phyloP scores from a whole-genome alignment of 2,113 vertebrate genomes.

The Pimephales promelas region DNA sequence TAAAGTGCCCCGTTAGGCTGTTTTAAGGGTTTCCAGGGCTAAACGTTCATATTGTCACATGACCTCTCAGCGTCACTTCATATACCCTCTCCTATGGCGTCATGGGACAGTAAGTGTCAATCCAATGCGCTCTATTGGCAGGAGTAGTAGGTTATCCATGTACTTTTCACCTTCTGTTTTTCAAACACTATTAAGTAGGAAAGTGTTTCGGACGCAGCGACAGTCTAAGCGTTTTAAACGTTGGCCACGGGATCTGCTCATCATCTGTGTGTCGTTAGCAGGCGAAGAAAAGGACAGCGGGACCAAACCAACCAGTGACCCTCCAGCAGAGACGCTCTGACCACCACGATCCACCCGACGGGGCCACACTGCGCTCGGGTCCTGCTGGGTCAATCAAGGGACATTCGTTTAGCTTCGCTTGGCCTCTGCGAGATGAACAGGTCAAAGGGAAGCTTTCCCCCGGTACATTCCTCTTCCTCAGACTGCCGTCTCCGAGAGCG shows the following conservation, averaged over 20 bases:
- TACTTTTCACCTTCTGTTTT: too few relatives aligned
- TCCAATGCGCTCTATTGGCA: too few relatives aligned
- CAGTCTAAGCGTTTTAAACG: too few relatives aligned
- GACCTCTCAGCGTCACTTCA: too few relatives aligned
- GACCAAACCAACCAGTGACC: constrained; percentile 70
- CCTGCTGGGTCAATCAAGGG: not conserved
- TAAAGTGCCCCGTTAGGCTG: too few relatives aligned
- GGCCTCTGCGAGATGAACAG: not conserved
- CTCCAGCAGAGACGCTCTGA: not conserved
- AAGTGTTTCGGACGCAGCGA: too few relatives aligned
- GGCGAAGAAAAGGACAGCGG: constrained; percentile 65
- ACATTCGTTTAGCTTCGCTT: constrained; percentile 27
- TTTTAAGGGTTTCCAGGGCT: too few relatives aligned
- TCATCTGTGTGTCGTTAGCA: constrained; percentile 27
- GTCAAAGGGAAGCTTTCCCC: constrained; percentile 10
- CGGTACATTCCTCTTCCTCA: constrained; percentile 27
- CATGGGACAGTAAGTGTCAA: too few relatives aligned
- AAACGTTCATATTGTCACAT: too few relatives aligned
- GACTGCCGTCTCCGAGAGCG: not conserved
- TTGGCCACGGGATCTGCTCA: not conserved
- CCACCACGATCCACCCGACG: not conserved
- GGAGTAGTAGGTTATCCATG: too few relatives aligned
- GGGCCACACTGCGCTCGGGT: not conserved
- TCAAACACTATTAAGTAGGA: too few relatives aligned
- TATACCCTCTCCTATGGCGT: too few relatives aligned